Base-by-base conservation (phyloP, 2,797 vertebrate genomes). In the Buphagus erythrorhynchus region DNA sequence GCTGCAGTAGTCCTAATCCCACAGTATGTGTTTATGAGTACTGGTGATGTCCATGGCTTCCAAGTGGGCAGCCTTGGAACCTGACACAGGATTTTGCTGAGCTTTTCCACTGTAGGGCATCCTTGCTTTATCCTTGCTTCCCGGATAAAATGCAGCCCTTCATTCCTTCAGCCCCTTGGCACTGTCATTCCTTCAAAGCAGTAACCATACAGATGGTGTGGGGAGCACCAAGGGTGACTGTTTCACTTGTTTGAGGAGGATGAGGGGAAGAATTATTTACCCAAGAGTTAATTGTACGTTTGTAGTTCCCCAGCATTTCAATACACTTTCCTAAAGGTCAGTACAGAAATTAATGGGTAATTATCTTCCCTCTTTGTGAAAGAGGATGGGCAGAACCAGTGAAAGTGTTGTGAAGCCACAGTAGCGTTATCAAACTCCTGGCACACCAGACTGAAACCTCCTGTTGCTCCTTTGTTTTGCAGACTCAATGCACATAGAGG, bases 401-500 rank as follows among this genome's bases (percentile, higher is more conserved):
- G 66, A 40, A 73, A 88, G 20, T 18, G 40, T 45, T 10, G 26
- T 59, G 61, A n/a, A 24, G 20, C 77, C 38, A 0, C 16, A 28
- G 45, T 2, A 18, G 28, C 10, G 0, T 33, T 59, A 20, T 31
- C 13, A 24, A 80, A 16, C 45, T 75, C 40, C 4, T 4, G 25
- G 49, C 33, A 46, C 38, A 5, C 13, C 21, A 9, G 18, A 11
- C 58, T 80, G 91, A 68, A 90, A 36, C 15, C 72, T 65, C 54
- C 43, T 75, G 43, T 75, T 9, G 16, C 24, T 95, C 75, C 84
- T 95, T 95, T 97, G 35, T 91, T 86, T 95, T 87, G 16, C 90
- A 99, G 99, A 99, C 96, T 99, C 99, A 84, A 99, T 99, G 99
- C 99, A 99, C 98, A 99, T 99, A 98, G 99, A 99, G 97, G 99